A percentile compares a stretch with the other conserved stretches of the same genome.
Evolutionary conservation across 2,888 invertebrate species (phyloP).

Genomic region (Cinara cedri): DNA sequence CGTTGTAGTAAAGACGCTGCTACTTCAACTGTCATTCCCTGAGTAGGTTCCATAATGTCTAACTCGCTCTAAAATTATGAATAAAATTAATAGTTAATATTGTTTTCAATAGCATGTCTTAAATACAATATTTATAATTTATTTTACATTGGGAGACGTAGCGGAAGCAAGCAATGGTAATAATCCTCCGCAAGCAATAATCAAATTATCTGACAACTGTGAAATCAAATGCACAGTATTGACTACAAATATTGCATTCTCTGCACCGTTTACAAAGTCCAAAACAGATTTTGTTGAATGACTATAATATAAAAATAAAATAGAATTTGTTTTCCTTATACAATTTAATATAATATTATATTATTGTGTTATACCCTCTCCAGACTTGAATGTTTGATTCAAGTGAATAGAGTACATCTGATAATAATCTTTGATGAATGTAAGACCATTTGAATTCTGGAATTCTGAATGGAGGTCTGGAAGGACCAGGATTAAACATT

Average conservation of each 20-base stretch:
- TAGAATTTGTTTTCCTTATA: background rate
- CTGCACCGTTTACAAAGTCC: conserved; percentile 97
- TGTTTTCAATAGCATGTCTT: no score
- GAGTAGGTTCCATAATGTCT: conserved; percentile 97
- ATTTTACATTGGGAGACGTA: conserved; percentile 94
- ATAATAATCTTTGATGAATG: conserved; percentile 93
- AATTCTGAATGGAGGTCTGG: conserved; percentile 94
- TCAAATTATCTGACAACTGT: conserved; percentile 97
- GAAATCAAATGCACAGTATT: conserved; percentile 99
- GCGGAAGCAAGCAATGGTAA: conserved; percentile 96
- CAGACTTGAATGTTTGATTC: conserved; percentile 96
- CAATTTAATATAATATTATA: background rate
- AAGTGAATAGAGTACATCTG: conserved; percentile 93
- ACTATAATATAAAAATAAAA: conserved; percentile 65
- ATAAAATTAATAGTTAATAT: conserved; percentile 2
- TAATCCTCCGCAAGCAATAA: conserved; percentile 97
- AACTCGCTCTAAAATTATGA: conserved; percentile 82
- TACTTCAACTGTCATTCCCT: conserved; percentile 97
- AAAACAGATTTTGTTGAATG: conserved; percentile 96
- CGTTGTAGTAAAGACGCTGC: conserved; percentile 98
- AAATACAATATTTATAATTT: background rate
- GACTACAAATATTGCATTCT: conserved; percentile 98
- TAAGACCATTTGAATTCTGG: conserved; percentile 99
- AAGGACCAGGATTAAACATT: conserved; percentile 92
- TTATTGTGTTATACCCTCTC: conserved; percentile 63